Percentiles rank a stretch among this genome's conserved stretches.
These are phyloP conservation scores for Rosalia funebris DNA, from an alignment of 2,888 invertebrate species.

Conservation along the genomic window DNA sequence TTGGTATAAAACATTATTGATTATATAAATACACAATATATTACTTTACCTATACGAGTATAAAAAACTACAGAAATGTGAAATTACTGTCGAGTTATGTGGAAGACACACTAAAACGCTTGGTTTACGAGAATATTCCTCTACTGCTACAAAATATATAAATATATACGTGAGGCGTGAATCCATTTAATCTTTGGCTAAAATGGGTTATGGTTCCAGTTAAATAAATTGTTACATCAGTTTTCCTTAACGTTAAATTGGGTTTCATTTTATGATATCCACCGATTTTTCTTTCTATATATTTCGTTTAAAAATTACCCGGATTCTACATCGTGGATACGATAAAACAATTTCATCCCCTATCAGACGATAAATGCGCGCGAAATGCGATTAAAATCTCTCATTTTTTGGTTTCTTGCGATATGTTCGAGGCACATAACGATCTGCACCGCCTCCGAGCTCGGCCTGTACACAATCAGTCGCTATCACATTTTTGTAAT, in stretches of 20 bases:
- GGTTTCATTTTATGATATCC: not conserved
- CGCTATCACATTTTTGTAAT: slow-evolving; percentile 24
- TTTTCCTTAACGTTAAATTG: not conserved
- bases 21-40: slow-evolving; percentile 24
- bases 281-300: no score
- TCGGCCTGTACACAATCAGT: not conserved
- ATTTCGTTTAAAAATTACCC: no score
- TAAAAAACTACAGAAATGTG: slow-evolving; percentile 25
- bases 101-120: slow-evolving; percentile 5
- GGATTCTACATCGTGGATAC: not conserved
- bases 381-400: slow-evolving; percentile 9
- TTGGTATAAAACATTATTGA: slow-evolving; percentile 18
- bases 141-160: not conserved
- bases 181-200: slow-evolving; percentile 5
- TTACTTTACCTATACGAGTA: slow-evolving; percentile 19
- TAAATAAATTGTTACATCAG: not conserved
- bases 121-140: not conserved
- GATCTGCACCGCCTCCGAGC: no score
- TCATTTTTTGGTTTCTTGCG: slow-evolving; percentile 6
- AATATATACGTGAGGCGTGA: not conserved
- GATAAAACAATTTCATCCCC: not conserved
- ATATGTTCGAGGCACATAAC: slow-evolving; percentile 15
- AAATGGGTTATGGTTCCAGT: not conserved
- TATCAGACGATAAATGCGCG: slow-evolving; percentile 4
- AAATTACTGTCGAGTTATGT: slow-evolving; percentile 4